phyloP scores from a whole-genome alignment of 2,113 vertebrate genomes.

The Oryzias celebensis region DNA sequence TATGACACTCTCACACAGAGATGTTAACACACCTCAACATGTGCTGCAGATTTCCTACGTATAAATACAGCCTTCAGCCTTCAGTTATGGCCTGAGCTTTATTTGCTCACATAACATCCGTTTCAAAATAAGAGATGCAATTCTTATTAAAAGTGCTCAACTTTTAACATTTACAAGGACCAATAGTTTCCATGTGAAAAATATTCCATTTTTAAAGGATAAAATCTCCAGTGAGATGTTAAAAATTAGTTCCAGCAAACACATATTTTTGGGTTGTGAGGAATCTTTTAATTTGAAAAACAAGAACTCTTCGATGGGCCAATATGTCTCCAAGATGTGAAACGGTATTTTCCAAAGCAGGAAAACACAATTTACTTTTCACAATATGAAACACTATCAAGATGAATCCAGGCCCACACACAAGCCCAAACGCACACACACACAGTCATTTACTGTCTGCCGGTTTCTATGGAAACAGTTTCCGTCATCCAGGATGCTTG shows the following conservation, averaged over 20 bases:
- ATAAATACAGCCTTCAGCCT: not conserved
- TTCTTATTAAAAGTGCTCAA: too few species aligned
- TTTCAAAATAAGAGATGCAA: too few species aligned
- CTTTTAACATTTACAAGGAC: too few species aligned
- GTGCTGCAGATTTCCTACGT: not conserved
- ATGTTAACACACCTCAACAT: not conserved
- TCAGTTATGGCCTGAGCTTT: too few species aligned
- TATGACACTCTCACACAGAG: not conserved
- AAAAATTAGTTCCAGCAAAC: too few species aligned
- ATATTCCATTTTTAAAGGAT: too few species aligned
- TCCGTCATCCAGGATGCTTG: slow-evolving; percentile 71
- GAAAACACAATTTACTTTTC: too few species aligned
- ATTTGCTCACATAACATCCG: too few species aligned
- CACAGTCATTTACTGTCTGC: slow-evolving; percentile 16
- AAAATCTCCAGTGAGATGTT: too few species aligned
- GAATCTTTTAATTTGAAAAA: not conserved
- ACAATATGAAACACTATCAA: not conserved
- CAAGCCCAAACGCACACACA: not conserved
- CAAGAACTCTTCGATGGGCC: not conserved
- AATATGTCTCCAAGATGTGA: not conserved
- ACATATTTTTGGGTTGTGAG: too few species aligned
- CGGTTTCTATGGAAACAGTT: slow-evolving; percentile 74
- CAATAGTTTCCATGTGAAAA: too few species aligned
- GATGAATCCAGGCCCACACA: slow-evolving; percentile 9
- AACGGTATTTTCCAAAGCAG: not conserved